Evolutionary conservation across 2,113 vertebrate genomes (phyloP), one percentile per base, ranked within the genome.

Genomic region (Neoarius graeffei): DNA sequence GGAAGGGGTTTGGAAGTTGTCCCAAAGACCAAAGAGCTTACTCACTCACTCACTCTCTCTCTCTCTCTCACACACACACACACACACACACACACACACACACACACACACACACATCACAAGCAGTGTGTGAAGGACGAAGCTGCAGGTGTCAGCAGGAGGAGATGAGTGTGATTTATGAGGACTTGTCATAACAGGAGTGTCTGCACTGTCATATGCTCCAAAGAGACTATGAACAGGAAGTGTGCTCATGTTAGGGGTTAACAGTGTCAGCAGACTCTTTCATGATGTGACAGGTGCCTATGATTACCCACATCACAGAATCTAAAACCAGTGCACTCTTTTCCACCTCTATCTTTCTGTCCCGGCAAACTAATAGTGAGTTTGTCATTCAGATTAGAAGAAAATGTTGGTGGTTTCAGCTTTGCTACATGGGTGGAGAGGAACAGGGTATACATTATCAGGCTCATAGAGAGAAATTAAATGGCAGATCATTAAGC

Each of bases 91-190:
- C n/a, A 17, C n/a, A 27, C 62, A 69, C 62, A 74, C 23, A n/a
- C 30, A 57, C 89, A 82, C 80, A 86, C 62, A 85, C 74, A 59
- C 66, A 88, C 64, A 64, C 85, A 42, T 1, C 14, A 85, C 42
- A 77, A 62, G 54, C 80, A 91, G 92, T 94, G 92, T 93, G 91
- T 93, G 93, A 94, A 93, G 94, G 94, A 94, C 93, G 92, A 93
- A 94, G 92, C 86, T 87, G 88, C 89, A 91, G 90, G 88, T 93
- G 94, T 92, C 93, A 94, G 89, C 92, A 42, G 92, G 92, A 90
- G 93, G 94, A 94, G 94, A 94, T 91, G 93, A 93, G 86, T 0
- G 92, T 95, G 95, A 95, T 95, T 95, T 95, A 95, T 94, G 95
- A 95, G 93, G 35, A 67, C 27, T 91, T 93, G 95, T 94, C 94